These are phyloP conservation scores for Harmothoe impar DNA, from an alignment of 2,888 invertebrate genomes.

Conservation along the genomic window DNA sequence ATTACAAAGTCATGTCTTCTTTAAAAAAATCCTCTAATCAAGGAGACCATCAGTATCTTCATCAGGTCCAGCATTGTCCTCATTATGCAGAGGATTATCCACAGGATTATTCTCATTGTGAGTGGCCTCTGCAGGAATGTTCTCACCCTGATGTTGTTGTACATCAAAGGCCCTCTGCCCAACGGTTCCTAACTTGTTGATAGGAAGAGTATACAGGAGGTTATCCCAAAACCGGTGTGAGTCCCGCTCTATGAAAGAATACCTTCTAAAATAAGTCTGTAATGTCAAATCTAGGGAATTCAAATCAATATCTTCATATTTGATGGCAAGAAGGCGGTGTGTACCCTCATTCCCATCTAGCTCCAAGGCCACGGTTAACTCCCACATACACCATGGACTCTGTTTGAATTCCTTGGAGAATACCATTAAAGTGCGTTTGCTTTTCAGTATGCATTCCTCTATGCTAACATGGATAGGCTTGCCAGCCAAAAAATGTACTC, in stretches of 20 bases:
- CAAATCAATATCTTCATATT: constrained; percentile 18
- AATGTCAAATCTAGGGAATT: neutral
- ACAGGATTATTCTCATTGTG: no score
- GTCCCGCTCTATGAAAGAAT: neutral
- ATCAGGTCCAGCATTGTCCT: no score
- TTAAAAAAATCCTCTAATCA: no score
- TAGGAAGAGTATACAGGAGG: neutral
- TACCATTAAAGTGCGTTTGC: constrained; percentile 93
- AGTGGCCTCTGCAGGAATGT: no score
- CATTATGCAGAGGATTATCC: no score
- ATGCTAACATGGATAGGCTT: constrained; percentile 91
- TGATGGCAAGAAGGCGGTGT: neutral
- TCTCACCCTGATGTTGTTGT: no score
- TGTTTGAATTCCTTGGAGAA: constrained; percentile 94
- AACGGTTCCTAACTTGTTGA: neutral
- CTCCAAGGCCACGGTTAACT: constrained; percentile 92
- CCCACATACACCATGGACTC: constrained; percentile 95
- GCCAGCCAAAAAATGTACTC: constrained; percentile 73
- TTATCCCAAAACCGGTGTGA: neutral
- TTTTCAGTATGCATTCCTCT: constrained; percentile 92
- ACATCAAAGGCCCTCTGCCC: neutral
- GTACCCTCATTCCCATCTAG: neutral
- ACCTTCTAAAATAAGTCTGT: constrained; percentile 6
- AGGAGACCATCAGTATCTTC: no score
- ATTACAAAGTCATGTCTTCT: no score